Conservation (phyloP, 2,888 invertebrate species). For the Agrotis puta region DNA sequence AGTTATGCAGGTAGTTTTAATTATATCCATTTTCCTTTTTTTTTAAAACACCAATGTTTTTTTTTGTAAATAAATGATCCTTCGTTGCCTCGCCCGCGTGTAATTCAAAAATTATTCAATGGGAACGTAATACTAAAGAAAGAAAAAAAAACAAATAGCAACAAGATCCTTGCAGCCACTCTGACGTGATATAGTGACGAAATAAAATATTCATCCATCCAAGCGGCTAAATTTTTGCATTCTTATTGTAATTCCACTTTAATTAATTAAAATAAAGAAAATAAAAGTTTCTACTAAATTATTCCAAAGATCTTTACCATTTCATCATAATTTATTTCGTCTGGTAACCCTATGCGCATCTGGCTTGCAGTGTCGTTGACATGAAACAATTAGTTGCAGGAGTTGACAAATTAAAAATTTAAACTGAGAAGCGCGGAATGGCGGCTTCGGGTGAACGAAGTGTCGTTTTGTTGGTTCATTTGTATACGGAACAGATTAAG, state of each 20-base stretch:
- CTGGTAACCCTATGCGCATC: conserved; percentile 47
- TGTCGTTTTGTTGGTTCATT: conserved; percentile 29
- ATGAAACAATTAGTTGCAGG: conserved; percentile 64
- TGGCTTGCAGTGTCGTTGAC: conserved; percentile 61
- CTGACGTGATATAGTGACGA: no score
- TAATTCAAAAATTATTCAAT: no score
- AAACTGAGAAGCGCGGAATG: conserved; percentile 48
- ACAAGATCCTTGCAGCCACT: no score
- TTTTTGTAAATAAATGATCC: no score
- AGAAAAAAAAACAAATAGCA: no score
- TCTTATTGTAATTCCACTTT: no score
- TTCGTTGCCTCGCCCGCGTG: no score
- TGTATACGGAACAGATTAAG: conserved; percentile 41
- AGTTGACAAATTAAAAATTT: conserved; percentile 60
- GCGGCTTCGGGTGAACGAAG: conserved; percentile 38
- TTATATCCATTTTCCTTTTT: background rate
- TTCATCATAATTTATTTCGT: background rate
- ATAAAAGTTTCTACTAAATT: background rate
- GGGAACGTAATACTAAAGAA: no score
- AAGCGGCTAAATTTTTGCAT: no score
- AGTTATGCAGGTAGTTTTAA: background rate
- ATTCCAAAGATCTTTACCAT: background rate
- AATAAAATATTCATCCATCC: no score
- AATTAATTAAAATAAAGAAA: no score
- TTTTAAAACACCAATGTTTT: no score